A percentile compares a stretch with the other conserved stretches of the same genome.
Evolutionary conservation across 1,140 invertebrate species (phyloP).

Genomic region (honey bee (Apis mellifera)): Amel_HAv3.1 CM009931.2:14903001-14903500

Average conservation of each 20-base stretch:
- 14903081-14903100: slow-evolving; percentile 53
- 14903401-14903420: slow-evolving; percentile 3
- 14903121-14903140: slow-evolving; percentile 70
- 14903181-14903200: slow-evolving; percentile 67
- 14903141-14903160: slow-evolving; percentile 79
- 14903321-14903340: neutral
- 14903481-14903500: slow-evolving; percentile 49
- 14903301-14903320: neutral
- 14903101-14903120: slow-evolving; percentile 60
- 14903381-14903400: neutral
- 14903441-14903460: neutral
- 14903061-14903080: slow-evolving; percentile 41
- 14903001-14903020: slow-evolving; percentile 35
- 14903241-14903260: neutral
- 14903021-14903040: slow-evolving; percentile 18
- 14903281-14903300: slow-evolving; percentile 34
- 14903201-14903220: slow-evolving; percentile 57
- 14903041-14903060: slow-evolving; percentile 33
- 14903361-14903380: neutral
- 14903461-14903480: slow-evolving; percentile 43
- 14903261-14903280: slow-evolving; percentile 13
- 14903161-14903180: slow-evolving; percentile 77
- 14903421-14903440: neutral
- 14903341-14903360: neutral
- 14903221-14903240: slow-evolving; percentile 11